These are phyloP conservation scores for Betta splendens DNA, from an alignment of 2,797 vertebrate species.

Conservation along the genomic window DNA sequence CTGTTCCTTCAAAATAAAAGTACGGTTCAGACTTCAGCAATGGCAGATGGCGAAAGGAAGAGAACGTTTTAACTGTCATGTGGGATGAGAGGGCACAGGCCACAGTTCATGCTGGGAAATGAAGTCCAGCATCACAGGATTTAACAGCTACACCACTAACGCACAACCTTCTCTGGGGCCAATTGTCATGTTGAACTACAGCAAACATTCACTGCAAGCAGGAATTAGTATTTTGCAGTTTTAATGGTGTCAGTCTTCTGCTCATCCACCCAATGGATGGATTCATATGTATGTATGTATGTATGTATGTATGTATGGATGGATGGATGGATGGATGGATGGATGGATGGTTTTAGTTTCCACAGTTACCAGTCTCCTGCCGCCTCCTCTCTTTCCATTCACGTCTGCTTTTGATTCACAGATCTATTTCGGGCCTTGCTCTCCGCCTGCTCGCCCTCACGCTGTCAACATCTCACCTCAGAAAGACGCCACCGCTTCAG, in stretches of 20 bases:
- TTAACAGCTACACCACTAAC: no score
- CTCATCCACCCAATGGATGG: not conserved
- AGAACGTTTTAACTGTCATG: not conserved
- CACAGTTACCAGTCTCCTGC: conserved; percentile 15
- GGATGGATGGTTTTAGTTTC: conserved; percentile 7
- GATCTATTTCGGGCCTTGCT: conserved; percentile 40
- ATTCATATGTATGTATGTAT: not conserved
- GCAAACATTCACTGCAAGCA: no score
- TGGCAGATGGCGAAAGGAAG: not conserved
- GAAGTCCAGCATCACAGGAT: not conserved
- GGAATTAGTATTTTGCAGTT: not conserved
- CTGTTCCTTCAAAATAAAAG: conserved; percentile 2
- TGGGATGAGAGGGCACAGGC: not conserved
- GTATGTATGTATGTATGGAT: not conserved
- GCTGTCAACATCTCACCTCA: conserved; percentile 15
- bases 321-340: not conserved
- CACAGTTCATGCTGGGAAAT: not conserved
- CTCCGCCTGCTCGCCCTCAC: conserved; percentile 9
- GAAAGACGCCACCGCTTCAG: not conserved
- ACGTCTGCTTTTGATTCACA: conserved; percentile 43
- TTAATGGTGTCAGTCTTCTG: not conserved
- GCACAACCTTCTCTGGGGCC: no score
- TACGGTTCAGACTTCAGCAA: not conserved
- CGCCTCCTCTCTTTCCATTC: conserved; percentile 4
- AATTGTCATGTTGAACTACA: no score